These are phyloP conservation scores for Entomobrya proxima DNA, from an alignment of 2,888 invertebrate genomes.

Conservation along the genomic window DNA sequence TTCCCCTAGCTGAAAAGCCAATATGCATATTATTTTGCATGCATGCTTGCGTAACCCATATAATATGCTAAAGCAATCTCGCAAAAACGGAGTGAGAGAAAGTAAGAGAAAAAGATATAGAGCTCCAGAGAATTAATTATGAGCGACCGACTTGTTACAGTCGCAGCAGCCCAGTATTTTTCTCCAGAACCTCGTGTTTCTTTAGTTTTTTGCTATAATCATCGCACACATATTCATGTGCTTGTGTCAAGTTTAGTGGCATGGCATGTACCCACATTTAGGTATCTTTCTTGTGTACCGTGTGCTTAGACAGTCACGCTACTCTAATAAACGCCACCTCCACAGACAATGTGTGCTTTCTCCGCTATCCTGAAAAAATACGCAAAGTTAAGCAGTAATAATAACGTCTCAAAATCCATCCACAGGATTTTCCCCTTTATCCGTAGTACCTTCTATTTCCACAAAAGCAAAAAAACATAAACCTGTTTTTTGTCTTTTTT, in stretches of 20 bases:
- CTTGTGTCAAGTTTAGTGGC: slow-evolving; percentile 1
- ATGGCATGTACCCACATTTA: neutral
- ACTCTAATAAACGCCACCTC: neutral
- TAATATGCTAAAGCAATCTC: slow-evolving; percentile 7
- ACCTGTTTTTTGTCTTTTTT: slow-evolving; percentile 41
- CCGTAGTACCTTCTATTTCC: too few relatives aligned
- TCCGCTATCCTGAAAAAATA: neutral
- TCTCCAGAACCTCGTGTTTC: neutral
- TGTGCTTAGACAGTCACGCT: neutral
- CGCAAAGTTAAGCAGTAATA: neutral
- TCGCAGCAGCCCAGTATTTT: neutral
- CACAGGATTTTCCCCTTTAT: neutral
- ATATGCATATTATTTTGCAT: too few relatives aligned
- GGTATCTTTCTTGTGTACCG: neutral
- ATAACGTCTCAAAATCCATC: neutral
- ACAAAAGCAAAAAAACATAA: neutral
- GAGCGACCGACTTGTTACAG: slow-evolving; percentile 44
- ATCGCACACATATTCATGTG: neutral
- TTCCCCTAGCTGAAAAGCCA: too few relatives aligned
- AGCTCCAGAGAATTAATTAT: slow-evolving; percentile 58
- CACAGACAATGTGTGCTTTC: neutral
- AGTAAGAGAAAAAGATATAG: slow-evolving; percentile 1
- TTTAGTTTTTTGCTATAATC: neutral
- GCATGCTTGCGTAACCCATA: neutral
- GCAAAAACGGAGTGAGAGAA: neutral